phyloP scores from a whole-genome alignment of 2,113 vertebrate species.

The Poeciliopsis retropinna region DNA sequence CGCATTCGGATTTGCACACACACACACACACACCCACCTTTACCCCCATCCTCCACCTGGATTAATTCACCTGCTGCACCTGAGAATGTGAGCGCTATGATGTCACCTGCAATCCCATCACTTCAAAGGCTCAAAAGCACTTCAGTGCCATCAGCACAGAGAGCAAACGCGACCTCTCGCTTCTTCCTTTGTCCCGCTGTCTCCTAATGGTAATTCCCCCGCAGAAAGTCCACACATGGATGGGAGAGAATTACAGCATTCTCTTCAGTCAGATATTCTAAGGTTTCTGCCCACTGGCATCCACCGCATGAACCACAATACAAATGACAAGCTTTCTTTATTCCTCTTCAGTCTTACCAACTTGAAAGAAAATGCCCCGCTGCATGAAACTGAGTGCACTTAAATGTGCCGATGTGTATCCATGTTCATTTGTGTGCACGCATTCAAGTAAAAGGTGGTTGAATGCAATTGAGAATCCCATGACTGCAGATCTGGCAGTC shows the following conservation, averaged over 20 bases:
- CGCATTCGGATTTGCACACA: slow-evolving; percentile 36
- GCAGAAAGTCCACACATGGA: slow-evolving; percentile 49
- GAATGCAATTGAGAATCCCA: slow-evolving; percentile 36
- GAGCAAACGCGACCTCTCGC: slow-evolving; percentile 55
- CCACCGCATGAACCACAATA: slow-evolving; percentile 22
- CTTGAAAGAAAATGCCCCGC: slow-evolving; percentile 44
- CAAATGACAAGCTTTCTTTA: slow-evolving; percentile 58
- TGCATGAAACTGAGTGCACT: slow-evolving; percentile 33
- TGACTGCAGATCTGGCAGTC: slow-evolving; percentile 48
- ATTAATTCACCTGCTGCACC: slow-evolving; percentile 75
- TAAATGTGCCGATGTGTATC: slow-evolving; percentile 18
- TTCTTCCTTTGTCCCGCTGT: slow-evolving; percentile 63
- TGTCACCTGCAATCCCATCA: slow-evolving; percentile 72
- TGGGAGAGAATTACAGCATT: slow-evolving; percentile 47
- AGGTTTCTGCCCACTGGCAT: slow-evolving; percentile 57
- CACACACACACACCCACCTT: slow-evolving; percentile 30
- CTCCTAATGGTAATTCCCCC: slow-evolving; percentile 58
- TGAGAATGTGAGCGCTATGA: slow-evolving; percentile 72
- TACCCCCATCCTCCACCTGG: slow-evolving; percentile 43
- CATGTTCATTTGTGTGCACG: slow-evolving; percentile 22
- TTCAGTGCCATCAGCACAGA: slow-evolving; percentile 51
- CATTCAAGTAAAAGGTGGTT: slow-evolving; percentile 33
- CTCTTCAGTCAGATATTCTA: slow-evolving; percentile 62
- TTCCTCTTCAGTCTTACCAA: slow-evolving; percentile 33
- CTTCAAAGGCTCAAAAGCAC: slow-evolving; percentile 69